Conservation (phyloP, 1,140 invertebrate species). For the Microvelia longipes region DNA sequence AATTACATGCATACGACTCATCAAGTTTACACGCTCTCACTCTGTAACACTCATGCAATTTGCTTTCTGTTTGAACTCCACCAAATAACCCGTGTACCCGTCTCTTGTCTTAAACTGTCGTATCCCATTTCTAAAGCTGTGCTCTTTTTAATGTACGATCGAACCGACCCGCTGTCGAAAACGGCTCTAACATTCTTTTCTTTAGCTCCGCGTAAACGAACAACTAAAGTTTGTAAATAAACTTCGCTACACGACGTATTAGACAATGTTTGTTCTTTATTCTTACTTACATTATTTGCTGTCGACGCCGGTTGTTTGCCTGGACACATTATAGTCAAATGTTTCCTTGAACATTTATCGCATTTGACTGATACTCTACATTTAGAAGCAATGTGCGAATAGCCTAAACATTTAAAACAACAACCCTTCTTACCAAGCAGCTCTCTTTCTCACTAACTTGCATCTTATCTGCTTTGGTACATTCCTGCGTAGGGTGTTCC, state of each 20-base stretch:
- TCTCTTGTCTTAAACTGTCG: slow-evolving; percentile 1
- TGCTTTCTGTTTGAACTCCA: background rate
- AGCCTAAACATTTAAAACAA: background rate
- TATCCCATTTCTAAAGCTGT: background rate
- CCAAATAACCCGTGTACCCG: slow-evolving; percentile 7
- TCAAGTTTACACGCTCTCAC: background rate
- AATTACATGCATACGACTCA: slow-evolving; percentile 1
- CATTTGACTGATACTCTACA: background rate
- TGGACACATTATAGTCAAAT: background rate
- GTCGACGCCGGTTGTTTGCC: background rate
- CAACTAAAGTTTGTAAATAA: background rate
- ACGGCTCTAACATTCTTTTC: background rate
- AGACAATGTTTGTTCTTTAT: background rate
- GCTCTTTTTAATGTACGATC: background rate
- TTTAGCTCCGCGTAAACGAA: background rate
- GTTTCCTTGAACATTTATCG: background rate
- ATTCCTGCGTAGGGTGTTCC: background rate
- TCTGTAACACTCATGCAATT: background rate
- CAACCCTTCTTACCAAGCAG: background rate
- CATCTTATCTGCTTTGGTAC: background rate
- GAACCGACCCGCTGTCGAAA: background rate
- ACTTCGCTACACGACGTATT: background rate
- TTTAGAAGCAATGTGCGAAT: background rate
- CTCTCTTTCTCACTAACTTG: background rate
- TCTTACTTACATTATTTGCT: background rate